These are phyloP conservation scores for Geophilus truncorum DNA, from an alignment of 2,888 invertebrate species.

Conservation along the genomic window DNA sequence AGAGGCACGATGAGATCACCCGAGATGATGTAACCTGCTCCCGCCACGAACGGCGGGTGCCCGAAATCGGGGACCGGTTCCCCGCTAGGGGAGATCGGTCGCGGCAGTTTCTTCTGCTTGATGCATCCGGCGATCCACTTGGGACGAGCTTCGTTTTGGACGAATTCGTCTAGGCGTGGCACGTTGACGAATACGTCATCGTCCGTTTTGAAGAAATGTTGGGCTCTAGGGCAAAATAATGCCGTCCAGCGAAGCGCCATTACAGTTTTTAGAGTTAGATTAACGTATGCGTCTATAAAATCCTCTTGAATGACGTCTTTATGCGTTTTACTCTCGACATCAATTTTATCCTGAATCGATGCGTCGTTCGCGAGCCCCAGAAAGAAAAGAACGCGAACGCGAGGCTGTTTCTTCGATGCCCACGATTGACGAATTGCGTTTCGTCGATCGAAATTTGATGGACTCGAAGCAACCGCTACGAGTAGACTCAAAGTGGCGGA, in stretches of 20 bases:
- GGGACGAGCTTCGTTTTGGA: constrained; percentile 20
- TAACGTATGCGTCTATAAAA: constrained; percentile 78
- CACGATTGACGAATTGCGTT: constrained; percentile 66
- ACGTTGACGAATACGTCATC: constrained; percentile 39
- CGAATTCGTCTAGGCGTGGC: constrained; percentile 33
- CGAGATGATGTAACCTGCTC: constrained; percentile 47
- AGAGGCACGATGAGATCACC: constrained; percentile 42
- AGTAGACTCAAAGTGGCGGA: constrained; percentile 30
- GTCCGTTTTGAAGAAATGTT: constrained; percentile 37
- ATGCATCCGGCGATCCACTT: constrained; percentile 40
- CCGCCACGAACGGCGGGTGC: constrained; percentile 48
- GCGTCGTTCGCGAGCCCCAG: constrained; percentile 54
- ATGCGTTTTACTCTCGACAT: constrained; percentile 61
- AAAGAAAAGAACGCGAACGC: constrained; percentile 53
- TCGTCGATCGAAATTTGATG: constrained; percentile 58
- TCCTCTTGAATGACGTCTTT: constrained; percentile 77
- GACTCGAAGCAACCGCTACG: constrained; percentile 34
- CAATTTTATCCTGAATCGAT: constrained; percentile 54
- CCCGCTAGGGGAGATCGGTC: constrained; percentile 38
- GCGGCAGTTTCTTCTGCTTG: constrained; percentile 39
- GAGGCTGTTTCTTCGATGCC: constrained; percentile 49
- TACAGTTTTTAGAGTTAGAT: constrained; percentile 76
- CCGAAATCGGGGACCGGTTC: constrained; percentile 37
- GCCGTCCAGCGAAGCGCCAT: constrained; percentile 77
- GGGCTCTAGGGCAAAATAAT: constrained; percentile 55